Conservation (phyloP, 2,888 invertebrate species). For the Hermaeophaga mercurialis region DNA sequence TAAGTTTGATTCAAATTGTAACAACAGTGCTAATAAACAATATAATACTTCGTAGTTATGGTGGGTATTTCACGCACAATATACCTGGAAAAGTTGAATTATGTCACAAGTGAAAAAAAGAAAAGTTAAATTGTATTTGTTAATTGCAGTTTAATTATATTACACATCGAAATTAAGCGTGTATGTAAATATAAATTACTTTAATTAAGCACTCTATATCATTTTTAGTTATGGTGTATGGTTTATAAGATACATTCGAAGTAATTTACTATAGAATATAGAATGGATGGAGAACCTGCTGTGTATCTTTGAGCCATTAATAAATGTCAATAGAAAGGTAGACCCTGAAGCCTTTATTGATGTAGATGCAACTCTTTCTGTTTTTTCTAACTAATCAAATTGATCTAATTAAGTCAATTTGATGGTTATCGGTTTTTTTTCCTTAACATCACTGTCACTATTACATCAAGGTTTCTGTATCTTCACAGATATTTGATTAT, state of each 20-base stretch:
- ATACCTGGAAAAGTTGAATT: no score
- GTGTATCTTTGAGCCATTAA: conserved; percentile 2
- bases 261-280: background rate
- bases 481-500: no score
- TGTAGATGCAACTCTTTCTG: background rate
- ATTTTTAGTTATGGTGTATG: background rate
- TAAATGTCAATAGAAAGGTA: conserved; percentile 11
- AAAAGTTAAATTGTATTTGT: no score
- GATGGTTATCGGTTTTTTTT: background rate
- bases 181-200: conserved; percentile 3
- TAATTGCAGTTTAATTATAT: no score
- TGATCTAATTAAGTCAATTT: background rate
- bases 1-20: no score
- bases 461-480: background rate
- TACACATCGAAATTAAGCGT: background rate
- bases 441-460: background rate
- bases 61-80: no score
- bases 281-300: conserved; percentile 3
- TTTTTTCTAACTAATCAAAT: background rate
- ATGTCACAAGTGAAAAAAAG: no score
- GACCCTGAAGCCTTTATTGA: conserved; percentile 1
- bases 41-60: no score
- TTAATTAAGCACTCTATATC: conserved; percentile 5
- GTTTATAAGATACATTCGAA: background rate
- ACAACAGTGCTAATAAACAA: no score